These are phyloP conservation scores for Chrysina gloriosa DNA, from an alignment of 2,888 invertebrate genomes.

Conservation along the genomic window DNA sequence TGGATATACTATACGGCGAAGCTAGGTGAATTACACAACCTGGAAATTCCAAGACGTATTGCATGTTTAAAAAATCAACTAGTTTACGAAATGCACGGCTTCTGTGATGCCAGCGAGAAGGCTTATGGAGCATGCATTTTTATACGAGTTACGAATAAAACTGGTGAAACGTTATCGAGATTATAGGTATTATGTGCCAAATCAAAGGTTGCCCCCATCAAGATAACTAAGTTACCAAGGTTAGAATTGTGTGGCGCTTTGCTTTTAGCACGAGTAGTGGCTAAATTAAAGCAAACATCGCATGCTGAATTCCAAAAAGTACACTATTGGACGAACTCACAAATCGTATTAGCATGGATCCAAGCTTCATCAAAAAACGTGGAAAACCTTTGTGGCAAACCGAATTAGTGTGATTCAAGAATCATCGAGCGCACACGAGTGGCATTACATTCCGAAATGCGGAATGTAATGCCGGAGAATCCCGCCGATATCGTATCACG, in stretches of 20 bases:
- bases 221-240: no score
- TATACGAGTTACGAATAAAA: neutral
- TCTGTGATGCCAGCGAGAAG: conserved; percentile 17
- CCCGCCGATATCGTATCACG: conserved; percentile 53
- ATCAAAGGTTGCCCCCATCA: no score
- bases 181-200: no score
- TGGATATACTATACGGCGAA: conserved; percentile 7
- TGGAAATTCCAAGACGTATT: no score
- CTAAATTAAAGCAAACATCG: no score
- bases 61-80: neutral
- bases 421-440: conserved; percentile 12
- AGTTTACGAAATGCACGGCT: conserved; percentile 16
- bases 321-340: conserved; percentile 50
- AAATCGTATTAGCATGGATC: conserved; percentile 47
- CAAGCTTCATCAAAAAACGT: no score
- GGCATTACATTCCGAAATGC: conserved; percentile 43
- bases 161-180: no score
- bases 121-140: conserved; percentile 29
- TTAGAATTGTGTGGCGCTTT: no score
- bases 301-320: no score
- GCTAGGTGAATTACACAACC: no score
- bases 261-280: no score
- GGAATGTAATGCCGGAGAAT: no score
- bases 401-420: conserved; percentile 7
- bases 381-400: conserved; percentile 22